These are phyloP conservation scores for Ginglymostoma cirratum DNA, from an alignment of 2,113 vertebrate genomes.

Conservation along the genomic window DNA sequence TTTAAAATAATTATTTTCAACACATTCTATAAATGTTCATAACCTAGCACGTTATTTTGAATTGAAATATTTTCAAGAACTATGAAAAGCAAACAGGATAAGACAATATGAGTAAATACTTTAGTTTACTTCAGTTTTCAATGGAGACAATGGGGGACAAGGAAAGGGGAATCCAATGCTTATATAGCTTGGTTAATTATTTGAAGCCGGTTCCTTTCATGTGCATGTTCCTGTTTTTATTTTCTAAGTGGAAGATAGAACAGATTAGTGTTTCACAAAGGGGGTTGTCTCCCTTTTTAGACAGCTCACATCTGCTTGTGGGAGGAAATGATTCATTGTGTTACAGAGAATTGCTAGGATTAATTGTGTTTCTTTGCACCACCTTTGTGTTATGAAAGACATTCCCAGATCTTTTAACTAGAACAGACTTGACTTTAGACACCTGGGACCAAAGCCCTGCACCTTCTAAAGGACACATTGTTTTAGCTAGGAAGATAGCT, in stretches of 20 bases:
- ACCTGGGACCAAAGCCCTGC: background rate
- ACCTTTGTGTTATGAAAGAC: conserved; percentile 1
- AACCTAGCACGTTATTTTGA: background rate
- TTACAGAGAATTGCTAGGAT: background rate
- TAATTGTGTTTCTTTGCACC: conserved; percentile 1
- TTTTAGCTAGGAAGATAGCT: background rate
- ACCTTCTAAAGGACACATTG: background rate
- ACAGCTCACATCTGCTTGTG: background rate
- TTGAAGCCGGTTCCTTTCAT: background rate
- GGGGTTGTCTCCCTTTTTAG: conserved; percentile 7
- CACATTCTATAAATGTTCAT: background rate
- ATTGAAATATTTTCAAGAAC: background rate
- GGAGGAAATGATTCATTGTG: conserved; percentile 20
- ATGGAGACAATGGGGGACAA: background rate
- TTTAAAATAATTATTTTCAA: background rate
- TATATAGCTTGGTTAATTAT: background rate
- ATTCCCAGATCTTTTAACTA: conserved; percentile 7
- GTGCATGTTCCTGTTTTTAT: conserved; percentile 8
- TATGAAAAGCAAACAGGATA: background rate
- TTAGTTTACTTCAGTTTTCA: background rate
- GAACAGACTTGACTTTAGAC: conserved; percentile 13
- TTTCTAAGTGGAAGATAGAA: conserved; percentile 2
- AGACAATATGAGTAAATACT: background rate
- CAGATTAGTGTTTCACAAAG: background rate
- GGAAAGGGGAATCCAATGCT: background rate